Conservation (phyloP, 2,797 vertebrate species). For the Hyperoplus immaculatus region DNA sequence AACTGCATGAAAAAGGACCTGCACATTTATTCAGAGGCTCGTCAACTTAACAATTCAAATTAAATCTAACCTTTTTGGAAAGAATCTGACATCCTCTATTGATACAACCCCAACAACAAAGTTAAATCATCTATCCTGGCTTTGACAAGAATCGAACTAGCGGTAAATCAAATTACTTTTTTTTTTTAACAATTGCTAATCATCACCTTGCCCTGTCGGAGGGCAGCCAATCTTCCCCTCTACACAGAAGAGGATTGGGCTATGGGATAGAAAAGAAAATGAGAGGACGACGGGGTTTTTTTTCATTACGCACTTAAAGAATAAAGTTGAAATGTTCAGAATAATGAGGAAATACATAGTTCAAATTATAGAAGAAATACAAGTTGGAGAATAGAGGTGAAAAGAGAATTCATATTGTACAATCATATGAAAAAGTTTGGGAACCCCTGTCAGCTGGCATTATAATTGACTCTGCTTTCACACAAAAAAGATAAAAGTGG, state of each 20-base stretch:
- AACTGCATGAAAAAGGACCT: not conserved
- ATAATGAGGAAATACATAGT: too few species aligned
- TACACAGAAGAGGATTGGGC: not conserved
- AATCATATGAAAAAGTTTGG: too few species aligned
- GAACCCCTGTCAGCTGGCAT: too few species aligned
- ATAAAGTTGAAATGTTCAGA: too few species aligned
- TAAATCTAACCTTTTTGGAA: not conserved
- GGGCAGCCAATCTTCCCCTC: constrained; percentile 24
- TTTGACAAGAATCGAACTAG: constrained; percentile 13
- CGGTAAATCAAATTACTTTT: constrained; percentile 18
- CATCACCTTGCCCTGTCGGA: constrained; percentile 52
- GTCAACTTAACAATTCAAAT: not conserved
- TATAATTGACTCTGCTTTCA: too few species aligned
- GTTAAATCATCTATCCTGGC: not conserved
- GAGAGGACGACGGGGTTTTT: too few species aligned
- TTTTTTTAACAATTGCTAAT: constrained; percentile 33
- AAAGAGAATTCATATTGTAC: too few species aligned
- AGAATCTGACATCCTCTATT: not conserved
- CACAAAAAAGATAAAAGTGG: too few species aligned
- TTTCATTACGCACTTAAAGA: too few species aligned
- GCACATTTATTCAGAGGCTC: not conserved
- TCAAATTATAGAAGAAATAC: too few species aligned
- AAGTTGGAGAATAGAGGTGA: too few species aligned
- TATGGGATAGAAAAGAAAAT: too few species aligned
- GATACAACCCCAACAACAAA: not conserved